Evolutionary conservation across 2,113 vertebrate species (phyloP).

Genomic region (Muntiacus muntjak): DNA sequence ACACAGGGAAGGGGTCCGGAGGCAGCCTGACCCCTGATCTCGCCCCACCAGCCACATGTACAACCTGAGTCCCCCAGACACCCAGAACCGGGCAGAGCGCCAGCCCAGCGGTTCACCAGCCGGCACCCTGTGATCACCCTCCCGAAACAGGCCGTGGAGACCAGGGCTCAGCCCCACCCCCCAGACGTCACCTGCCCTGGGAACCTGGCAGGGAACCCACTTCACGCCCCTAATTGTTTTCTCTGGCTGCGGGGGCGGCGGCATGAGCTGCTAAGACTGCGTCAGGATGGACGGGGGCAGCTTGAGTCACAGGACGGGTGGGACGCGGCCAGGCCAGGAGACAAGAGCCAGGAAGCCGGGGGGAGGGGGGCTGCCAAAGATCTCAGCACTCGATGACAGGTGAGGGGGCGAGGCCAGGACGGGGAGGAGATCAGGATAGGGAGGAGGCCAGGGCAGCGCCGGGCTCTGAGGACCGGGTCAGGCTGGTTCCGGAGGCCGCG

Average conservation of each 20-base stretch:
- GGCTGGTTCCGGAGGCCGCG: fast-evolving
- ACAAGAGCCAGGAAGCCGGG: neutral
- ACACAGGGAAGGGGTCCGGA: neutral
- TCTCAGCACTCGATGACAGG: fast-evolving
- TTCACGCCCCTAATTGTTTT: neutral
- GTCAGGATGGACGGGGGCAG: fast-evolving
- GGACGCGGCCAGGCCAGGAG: neutral
- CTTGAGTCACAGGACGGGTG: neutral
- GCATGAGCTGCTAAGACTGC: neutral
- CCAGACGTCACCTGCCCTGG: neutral
- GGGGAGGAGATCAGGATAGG: neutral
- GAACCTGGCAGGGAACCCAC: slow-evolving; percentile 10
- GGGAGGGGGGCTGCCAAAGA: neutral
- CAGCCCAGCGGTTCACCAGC: neutral
- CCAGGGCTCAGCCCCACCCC: neutral
- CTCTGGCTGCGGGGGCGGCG: neutral
- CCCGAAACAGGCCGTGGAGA: neutral
- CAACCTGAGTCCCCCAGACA: neutral
- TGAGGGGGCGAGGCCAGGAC: neutral
- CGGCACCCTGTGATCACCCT: too few species aligned
- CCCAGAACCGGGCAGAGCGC: neutral
- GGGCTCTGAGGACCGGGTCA: neutral
- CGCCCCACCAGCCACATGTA: neutral
- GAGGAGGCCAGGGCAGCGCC: neutral
- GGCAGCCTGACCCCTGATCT: neutral